Evolutionary conservation across 2,113 vertebrate genomes (phyloP).

Genomic region (Hemiscyllium ocellatum): DNA sequence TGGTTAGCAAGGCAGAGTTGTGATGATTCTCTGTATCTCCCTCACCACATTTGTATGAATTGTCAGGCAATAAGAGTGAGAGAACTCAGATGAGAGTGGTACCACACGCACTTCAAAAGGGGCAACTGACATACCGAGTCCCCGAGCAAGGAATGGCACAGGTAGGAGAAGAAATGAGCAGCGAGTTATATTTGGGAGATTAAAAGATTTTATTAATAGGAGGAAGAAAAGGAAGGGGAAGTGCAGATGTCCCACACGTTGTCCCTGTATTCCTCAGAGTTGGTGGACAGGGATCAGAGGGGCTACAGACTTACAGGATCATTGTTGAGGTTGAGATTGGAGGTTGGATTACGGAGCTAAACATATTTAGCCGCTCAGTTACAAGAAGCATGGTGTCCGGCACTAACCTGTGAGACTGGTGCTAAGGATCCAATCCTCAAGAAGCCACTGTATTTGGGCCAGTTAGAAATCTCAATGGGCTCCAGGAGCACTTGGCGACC

Average conservation of each 20-base stretch:
- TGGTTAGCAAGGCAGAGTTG: not conserved
- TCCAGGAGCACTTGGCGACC: slow-evolving; percentile 86
- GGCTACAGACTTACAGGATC: not conserved
- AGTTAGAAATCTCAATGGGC: slow-evolving; percentile 80
- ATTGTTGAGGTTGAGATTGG: not conserved
- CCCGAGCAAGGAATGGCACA: too few species aligned
- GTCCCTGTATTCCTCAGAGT: too few species aligned
- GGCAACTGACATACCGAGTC: not conserved
- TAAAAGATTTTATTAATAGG: not conserved
- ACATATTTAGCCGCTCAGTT: not conserved
- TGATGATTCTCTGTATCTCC: not conserved
- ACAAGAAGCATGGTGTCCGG: not conserved
- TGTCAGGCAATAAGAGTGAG: not conserved
- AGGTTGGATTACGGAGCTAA: not conserved
- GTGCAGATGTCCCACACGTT: not conserved
- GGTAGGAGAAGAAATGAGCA: not conserved
- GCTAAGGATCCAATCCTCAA: slow-evolving; percentile 77
- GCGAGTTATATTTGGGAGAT: not conserved
- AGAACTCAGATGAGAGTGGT: not conserved
- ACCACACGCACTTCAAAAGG: too few species aligned
- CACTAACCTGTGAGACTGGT: slow-evolving; percentile 74
- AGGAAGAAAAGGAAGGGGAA: not conserved
- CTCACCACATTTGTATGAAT: not conserved
- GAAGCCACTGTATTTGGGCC: slow-evolving; percentile 80
- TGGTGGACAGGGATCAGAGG: too few species aligned